Base-by-base conservation (phyloP, 1,140 invertebrate genomes). In the Heterodera schachtii region DNA sequence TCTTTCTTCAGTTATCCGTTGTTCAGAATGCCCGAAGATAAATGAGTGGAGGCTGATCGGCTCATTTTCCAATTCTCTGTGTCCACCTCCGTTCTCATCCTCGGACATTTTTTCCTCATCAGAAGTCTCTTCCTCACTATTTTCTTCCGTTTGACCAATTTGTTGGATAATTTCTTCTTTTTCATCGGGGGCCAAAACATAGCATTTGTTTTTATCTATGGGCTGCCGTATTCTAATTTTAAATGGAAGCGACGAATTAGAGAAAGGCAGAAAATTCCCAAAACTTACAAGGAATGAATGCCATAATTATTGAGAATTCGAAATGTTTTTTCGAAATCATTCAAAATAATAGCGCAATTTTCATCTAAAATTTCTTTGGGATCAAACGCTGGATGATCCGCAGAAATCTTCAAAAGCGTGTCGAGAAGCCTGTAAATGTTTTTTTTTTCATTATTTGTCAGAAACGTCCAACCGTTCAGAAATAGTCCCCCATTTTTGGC, bases 311-410 rank as follows among this genome's bases (percentile, higher is more conserved):
- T 64, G 47, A 78, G 70, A 19, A 16, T 4, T 41, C 19, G 66
- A 46, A 78, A 31, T 21, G 76, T 21, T 70, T 67, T 43, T 11
- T 78, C 64, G 44, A 78, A 78, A 13, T 78, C n/a, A 31, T 41
- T 43, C 44, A 71, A 43, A 46, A 71, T 43, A 4, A 19, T 11
- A 5, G 5, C 69, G 13, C 69, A 71, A 46, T 43, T 46, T 41
- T 46, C 43, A 7, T 41, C 41, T 46, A 71, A 41, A 46, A 11
- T 71, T 46, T 71, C 69, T 21, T 41, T 8, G 13, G 69, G n/a
- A n/a, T 78, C 64, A 47, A 78, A 44, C 7, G 31, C 44, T 2
- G 31, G 52, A 46, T 78, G 52, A 70, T 44, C 76, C 21, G 21
- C 41, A 13, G 76, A 21, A 66, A 78, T 78, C 21, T 70, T 64